Percentiles rank a stretch among this genome's conserved stretches.
phyloP scores from a whole-genome alignment of 2,888 invertebrate genomes.

The Acanthopleura granulata region DNA sequence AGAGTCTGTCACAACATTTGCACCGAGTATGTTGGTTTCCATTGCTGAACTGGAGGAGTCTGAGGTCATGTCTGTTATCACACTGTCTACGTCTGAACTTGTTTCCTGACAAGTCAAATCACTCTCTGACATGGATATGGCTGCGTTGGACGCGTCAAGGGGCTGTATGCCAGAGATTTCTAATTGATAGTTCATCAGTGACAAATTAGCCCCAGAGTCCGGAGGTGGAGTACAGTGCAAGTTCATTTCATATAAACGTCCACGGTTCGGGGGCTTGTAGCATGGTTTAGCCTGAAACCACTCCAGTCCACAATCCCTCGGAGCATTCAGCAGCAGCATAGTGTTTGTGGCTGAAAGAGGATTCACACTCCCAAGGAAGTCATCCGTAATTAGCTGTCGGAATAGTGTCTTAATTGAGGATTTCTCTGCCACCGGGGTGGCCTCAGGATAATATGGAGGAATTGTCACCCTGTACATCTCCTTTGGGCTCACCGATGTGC shows the following conservation, averaged over 20 bases:
- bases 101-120: neutral
- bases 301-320: conserved; percentile 38
- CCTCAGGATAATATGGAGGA: conserved; percentile 32
- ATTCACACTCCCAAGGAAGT: conserved; percentile 44
- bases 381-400: conserved; percentile 45
- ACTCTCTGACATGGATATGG: conserved; percentile 19
- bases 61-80: neutral
- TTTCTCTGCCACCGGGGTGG: conserved; percentile 28
- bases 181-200: conserved; percentile 35
- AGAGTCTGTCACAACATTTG: neutral
- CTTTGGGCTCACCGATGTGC: conserved; percentile 51
- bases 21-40: neutral
- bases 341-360: conserved; percentile 43
- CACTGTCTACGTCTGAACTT: neutral
- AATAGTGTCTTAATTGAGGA: conserved; percentile 41
- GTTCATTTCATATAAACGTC: conserved; percentile 41
- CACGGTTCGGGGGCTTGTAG: conserved; percentile 43
- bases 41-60: neutral
- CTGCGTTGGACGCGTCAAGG: conserved; percentile 33
- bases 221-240: conserved; percentile 30
- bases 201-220: conserved; percentile 36
- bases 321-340: conserved; percentile 43
- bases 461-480: conserved; percentile 45
- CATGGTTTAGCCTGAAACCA: conserved; percentile 51
- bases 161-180: conserved; percentile 57